A percentile compares a stretch with the other conserved stretches of the same genome.
Conservation (phyloP, 2,888 invertebrate species). For the Hypsopygia costalis region DNA sequence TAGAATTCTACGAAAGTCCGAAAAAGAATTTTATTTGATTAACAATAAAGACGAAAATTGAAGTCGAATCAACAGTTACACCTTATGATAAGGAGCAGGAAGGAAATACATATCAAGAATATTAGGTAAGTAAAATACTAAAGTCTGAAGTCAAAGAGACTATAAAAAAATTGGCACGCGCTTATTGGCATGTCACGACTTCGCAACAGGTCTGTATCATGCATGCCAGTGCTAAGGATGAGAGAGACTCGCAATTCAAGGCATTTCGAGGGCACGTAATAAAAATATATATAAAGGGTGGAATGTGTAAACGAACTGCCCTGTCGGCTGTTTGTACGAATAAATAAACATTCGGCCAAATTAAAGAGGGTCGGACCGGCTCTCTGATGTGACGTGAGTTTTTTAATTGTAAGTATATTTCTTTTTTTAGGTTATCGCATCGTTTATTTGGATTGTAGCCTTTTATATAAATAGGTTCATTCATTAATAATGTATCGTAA, state of each 20-base stretch:
- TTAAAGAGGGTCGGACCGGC: constrained; percentile 53
- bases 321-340: constrained; percentile 52
- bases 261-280: constrained; percentile 17
- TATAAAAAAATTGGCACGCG: constrained; percentile 16
- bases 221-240: constrained; percentile 7
- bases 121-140: constrained; percentile 12
- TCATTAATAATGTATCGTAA: too few species aligned
- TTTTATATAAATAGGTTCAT: too few species aligned
- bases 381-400: constrained; percentile 31
- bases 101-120: constrained; percentile 3
- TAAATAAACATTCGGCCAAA: constrained; percentile 68
- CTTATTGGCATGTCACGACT: constrained; percentile 8
- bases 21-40: background rate
- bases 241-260: constrained; percentile 10
- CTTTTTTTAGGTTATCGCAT: constrained; percentile 14
- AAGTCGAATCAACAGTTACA: background rate
- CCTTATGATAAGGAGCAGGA: background rate
- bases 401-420: constrained; percentile 34
- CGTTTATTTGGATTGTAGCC: too few species aligned
- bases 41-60: background rate
- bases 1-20: background rate
- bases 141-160: constrained; percentile 9
- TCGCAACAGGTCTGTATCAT: constrained; percentile 19
- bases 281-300: constrained; percentile 39
- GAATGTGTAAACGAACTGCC: constrained; percentile 58